phyloP scores from a whole-genome alignment of 2,797 vertebrate genomes.

The Calcarius lapponicus region DNA sequence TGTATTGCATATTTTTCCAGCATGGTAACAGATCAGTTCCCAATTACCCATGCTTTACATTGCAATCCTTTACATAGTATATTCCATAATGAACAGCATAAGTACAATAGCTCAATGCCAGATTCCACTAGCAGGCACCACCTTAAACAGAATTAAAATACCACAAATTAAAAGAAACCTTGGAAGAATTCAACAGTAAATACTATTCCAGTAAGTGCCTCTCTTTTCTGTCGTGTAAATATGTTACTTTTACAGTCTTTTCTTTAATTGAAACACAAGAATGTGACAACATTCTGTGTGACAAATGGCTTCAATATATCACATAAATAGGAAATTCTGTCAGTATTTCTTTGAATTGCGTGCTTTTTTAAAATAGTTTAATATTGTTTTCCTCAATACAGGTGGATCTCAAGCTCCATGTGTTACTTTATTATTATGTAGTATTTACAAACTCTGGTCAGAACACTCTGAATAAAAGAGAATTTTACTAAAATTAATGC shows the following conservation, averaged over 20 bases:
- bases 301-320: neutral
- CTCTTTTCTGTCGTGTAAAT: conserved; percentile 15
- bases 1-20: conserved; percentile 19
- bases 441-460: neutral
- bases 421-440: neutral
- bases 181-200: conserved; percentile 37
- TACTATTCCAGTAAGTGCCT: conserved; percentile 9
- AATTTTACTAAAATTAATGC: neutral
- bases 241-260: neutral
- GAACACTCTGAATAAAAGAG: neutral
- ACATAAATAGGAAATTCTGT: neutral
- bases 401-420: neutral
- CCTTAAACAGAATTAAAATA: conserved; percentile 48
- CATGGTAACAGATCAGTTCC: conserved; percentile 12
- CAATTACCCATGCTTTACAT: conserved; percentile 4
- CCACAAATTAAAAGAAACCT: conserved; percentile 51
- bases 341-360: neutral
- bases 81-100: conserved; percentile 20
- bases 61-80: neutral
- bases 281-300: neutral
- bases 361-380: neutral
- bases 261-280: neutral
- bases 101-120: conserved; percentile 31
- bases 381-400: neutral
- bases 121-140: conserved; percentile 30